These are phyloP conservation scores for Lates calcarifer DNA, from an alignment of 2,113 vertebrate species.

Conservation along the genomic window DNA sequence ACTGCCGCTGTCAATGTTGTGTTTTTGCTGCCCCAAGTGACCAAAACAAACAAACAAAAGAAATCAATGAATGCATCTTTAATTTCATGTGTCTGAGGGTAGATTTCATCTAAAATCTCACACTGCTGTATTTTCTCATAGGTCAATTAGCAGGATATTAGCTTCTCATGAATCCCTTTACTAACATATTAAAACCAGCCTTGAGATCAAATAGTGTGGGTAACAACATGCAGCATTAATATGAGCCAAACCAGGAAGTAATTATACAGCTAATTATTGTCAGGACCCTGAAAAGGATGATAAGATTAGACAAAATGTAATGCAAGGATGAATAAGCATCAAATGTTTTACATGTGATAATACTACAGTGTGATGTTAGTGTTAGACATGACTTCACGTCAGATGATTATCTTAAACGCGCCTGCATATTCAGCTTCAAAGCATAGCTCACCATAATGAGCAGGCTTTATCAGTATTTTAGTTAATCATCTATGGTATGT, in stretches of 20 bases:
- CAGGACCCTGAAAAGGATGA: conserved; percentile 43
- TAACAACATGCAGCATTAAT: conserved; percentile 14
- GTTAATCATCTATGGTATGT: neutral
- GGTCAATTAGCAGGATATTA: conserved; percentile 29
- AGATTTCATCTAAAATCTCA: neutral
- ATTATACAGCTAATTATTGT: conserved; percentile 36
- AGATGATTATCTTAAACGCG: neutral
- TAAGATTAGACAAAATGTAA: neutral
- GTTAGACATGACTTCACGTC: neutral
- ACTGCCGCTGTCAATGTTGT: neutral
- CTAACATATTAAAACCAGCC: conserved; percentile 27
- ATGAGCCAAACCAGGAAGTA: conserved; percentile 28
- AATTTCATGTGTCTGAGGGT: conserved; percentile 3
- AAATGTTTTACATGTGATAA: conserved; percentile 23
- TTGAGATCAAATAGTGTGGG: conserved; percentile 28
- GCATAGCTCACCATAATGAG: neutral
- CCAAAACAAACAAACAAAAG: too few relatives aligned
- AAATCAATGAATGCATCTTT: conserved; percentile 11
- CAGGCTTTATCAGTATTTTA: neutral
- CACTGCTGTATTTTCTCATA: neutral
- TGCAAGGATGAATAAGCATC: neutral
- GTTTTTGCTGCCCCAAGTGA: neutral
- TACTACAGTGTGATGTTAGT: neutral
- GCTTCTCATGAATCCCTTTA: conserved; percentile 2
- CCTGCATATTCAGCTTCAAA: neutral